A percentile compares a stretch with the other conserved stretches of the same genome.
These are phyloP conservation scores for Athetis lepigone DNA, from an alignment of 2,888 invertebrate genomes.

Conservation along the genomic window DNA sequence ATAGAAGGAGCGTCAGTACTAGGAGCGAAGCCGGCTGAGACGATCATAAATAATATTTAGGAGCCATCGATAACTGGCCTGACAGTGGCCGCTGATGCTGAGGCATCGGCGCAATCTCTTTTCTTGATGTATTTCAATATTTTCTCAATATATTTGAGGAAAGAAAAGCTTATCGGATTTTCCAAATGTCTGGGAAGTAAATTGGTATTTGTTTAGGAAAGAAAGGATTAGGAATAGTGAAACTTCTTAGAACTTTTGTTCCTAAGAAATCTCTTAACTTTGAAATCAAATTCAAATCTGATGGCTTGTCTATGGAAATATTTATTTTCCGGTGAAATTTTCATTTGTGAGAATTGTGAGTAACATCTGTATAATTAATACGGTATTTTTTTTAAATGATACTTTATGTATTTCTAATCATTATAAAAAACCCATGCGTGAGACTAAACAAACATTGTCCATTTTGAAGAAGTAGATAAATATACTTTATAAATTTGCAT, in stretches of 20 bases:
- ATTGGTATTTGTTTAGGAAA: constrained; percentile 10
- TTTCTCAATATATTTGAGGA: constrained; percentile 57
- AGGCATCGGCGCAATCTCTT: constrained; percentile 67
- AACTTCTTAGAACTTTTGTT: background rate
- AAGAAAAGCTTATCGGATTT: constrained; percentile 21
- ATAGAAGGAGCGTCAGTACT: constrained; percentile 74
- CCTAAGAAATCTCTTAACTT: background rate
- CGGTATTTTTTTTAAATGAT: too few relatives aligned
- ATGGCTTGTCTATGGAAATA: background rate
- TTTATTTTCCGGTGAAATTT: too few relatives aligned
- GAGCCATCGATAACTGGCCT: constrained; percentile 73
- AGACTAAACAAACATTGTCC: background rate
- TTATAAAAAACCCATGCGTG: background rate
- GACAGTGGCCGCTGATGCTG: constrained; percentile 69
- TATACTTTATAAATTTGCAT: background rate
- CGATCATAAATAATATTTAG: constrained; percentile 85
- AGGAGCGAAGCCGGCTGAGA: constrained; percentile 72
- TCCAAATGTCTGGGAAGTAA: background rate
- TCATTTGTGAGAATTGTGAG: too few relatives aligned
- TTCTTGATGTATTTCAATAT: constrained; percentile 70
- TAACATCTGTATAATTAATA: too few relatives aligned
- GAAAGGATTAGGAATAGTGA: background rate
- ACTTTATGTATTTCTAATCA: background rate
- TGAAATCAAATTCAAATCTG: background rate
- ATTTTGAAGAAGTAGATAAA: background rate